These are phyloP conservation scores for Protodeltote pygarga DNA, from an alignment of 2,888 invertebrate genomes.

Conservation along the genomic window DNA sequence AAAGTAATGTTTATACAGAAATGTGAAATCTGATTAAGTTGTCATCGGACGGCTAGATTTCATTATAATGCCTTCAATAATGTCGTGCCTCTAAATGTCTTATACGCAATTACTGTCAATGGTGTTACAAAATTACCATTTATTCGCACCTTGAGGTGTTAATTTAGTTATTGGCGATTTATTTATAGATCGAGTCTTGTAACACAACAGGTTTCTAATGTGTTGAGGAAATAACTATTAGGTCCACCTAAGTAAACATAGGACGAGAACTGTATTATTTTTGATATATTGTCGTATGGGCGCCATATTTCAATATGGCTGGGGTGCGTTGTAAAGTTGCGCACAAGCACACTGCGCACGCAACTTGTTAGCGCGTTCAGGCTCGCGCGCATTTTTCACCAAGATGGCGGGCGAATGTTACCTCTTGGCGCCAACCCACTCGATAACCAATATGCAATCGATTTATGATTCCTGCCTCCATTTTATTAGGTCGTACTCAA, in stretches of 20 bases:
- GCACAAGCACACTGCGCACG: constrained; percentile 28
- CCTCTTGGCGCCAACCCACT: constrained; percentile 68
- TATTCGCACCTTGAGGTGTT: constrained; percentile 66
- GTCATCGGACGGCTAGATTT: constrained; percentile 51
- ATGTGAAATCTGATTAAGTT: constrained; percentile 54
- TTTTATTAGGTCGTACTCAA: constrained; percentile 58
- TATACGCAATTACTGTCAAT: constrained; percentile 65
- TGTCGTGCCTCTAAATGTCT: constrained; percentile 51
- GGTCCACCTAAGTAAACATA: constrained; percentile 61
- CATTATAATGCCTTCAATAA: constrained; percentile 49
- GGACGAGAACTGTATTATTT: constrained; percentile 54
- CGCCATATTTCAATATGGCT: constrained; percentile 64
- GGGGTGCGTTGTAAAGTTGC: constrained; percentile 25
- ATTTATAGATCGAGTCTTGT: constrained; percentile 64
- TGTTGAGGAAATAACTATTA: constrained; percentile 56
- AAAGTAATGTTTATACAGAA: constrained; percentile 24
- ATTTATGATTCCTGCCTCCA: constrained; percentile 62
- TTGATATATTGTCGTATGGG: constrained; percentile 60
- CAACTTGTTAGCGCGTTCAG: constrained; percentile 60
- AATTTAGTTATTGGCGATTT: constrained; percentile 67
- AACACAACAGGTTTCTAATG: constrained; percentile 60
- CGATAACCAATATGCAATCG: constrained; percentile 59
- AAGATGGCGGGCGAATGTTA: constrained; percentile 61
- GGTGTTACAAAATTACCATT: constrained; percentile 62
- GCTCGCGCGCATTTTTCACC: constrained; percentile 64